Percentiles rank a stretch among this genome's conserved stretches.
These are phyloP conservation scores for Disparrhopalites patrizii DNA, from an alignment of 2,888 invertebrate genomes.

Conservation along the genomic window DNA sequence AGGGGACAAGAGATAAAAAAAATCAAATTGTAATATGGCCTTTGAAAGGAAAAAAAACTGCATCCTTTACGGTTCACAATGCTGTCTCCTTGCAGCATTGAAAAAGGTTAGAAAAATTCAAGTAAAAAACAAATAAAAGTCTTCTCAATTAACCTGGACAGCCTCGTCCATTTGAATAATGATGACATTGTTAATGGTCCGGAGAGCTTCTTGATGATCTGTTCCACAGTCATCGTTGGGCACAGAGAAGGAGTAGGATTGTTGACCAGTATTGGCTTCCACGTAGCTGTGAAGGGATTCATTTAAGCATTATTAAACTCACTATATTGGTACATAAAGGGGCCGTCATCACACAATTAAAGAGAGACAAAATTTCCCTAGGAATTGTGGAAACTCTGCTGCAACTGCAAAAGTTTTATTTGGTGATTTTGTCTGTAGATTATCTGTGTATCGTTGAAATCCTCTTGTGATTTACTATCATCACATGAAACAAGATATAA, in stretches of 20 bases:
- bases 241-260: constrained; percentile 61
- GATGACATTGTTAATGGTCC: constrained; percentile 63
- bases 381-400: too few relatives aligned
- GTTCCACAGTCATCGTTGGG: constrained; percentile 64
- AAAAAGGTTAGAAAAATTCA: constrained; percentile 8
- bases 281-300: constrained; percentile 51
- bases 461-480: too few relatives aligned
- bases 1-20: not conserved
- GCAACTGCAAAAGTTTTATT: too few relatives aligned
- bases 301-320: too few relatives aligned
- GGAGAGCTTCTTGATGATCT: constrained; percentile 60
- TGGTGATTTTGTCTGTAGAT: too few relatives aligned
- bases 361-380: too few relatives aligned
- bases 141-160: constrained; percentile 55
- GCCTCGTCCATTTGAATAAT: constrained; percentile 66
- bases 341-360: too few relatives aligned
- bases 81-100: too few relatives aligned
- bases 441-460: too few relatives aligned
- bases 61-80: too few relatives aligned
- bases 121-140: not conserved
- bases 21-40: not conserved
- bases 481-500: too few relatives aligned
- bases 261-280: constrained; percentile 58
- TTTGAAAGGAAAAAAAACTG: not conserved
- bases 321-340: too few relatives aligned